phyloP scores from a whole-genome alignment of 1,140 invertebrate species.

The Daktulosphaira vitifoliae region DNA sequence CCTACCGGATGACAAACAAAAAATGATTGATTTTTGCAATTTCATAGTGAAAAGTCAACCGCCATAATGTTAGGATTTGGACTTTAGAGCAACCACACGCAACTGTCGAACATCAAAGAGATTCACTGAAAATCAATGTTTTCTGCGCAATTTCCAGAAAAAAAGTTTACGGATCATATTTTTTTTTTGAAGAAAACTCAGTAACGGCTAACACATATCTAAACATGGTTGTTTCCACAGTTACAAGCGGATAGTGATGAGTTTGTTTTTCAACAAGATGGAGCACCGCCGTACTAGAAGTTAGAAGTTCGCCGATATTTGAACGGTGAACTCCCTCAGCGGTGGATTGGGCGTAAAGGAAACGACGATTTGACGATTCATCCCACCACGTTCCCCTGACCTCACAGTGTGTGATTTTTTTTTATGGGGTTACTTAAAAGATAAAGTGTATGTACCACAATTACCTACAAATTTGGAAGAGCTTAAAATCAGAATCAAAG shows the following conservation, averaged over 20 bases:
- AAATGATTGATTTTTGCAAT: not conserved
- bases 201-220: not conserved
- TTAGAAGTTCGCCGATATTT: no score
- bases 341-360: not conserved
- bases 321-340: not conserved
- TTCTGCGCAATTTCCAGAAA: not conserved
- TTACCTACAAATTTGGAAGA: conserved; percentile 21
- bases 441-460: conserved; percentile 38
- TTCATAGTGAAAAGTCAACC: not conserved
- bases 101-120: not conserved
- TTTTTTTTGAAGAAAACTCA: not conserved
- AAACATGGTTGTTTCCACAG: not conserved
- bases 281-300: no score
- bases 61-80: not conserved
- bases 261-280: no score
- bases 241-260: no score
- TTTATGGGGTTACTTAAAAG: conserved; percentile 42
- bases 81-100: not conserved
- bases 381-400: conserved; percentile 43
- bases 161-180: not conserved
- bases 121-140: not conserved
- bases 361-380: conserved; percentile 35
- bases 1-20: not conserved
- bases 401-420: conserved; percentile 44
- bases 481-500: conserved; percentile 26